phyloP scores from a whole-genome alignment of 2,113 vertebrate genomes.

The Chaetura pelagica region DNA sequence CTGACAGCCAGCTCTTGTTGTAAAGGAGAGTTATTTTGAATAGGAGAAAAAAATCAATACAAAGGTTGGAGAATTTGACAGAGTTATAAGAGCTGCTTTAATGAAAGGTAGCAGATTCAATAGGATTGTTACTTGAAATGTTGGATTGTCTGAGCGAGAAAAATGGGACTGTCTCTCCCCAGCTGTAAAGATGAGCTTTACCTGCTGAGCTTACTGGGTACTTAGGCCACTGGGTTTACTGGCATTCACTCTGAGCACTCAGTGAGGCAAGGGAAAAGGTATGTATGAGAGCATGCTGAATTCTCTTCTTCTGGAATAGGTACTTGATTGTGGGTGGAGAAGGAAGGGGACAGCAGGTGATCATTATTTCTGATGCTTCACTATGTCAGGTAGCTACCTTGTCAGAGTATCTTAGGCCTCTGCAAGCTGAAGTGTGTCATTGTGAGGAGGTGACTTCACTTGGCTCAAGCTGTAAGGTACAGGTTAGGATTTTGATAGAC shows the following conservation, averaged over 20 bases:
- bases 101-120: slow-evolving; percentile 67
- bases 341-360: background rate
- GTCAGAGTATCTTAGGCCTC: background rate
- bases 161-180: background rate
- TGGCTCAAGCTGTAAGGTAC: background rate
- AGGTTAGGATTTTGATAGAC: background rate
- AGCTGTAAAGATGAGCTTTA: slow-evolving; percentile 16
- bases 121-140: slow-evolving; percentile 55
- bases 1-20: slow-evolving; percentile 61
- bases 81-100: slow-evolving; percentile 69
- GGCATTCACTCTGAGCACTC: background rate
- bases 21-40: slow-evolving; percentile 70
- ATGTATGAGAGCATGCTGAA: background rate
- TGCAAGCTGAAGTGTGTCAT: background rate
- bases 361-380: background rate
- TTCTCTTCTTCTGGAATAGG: background rate
- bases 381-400: background rate
- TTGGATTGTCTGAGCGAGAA: slow-evolving; percentile 49
- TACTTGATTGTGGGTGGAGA: background rate
- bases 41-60: slow-evolving; percentile 67
- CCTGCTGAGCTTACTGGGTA: background rate
- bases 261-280: background rate
- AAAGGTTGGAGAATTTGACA: slow-evolving; percentile 69
- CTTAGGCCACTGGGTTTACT: background rate
- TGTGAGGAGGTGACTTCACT: background rate